Base-by-base conservation (phyloP, 2,888 invertebrate species). In the Adelphocoris suturalis region DNA sequence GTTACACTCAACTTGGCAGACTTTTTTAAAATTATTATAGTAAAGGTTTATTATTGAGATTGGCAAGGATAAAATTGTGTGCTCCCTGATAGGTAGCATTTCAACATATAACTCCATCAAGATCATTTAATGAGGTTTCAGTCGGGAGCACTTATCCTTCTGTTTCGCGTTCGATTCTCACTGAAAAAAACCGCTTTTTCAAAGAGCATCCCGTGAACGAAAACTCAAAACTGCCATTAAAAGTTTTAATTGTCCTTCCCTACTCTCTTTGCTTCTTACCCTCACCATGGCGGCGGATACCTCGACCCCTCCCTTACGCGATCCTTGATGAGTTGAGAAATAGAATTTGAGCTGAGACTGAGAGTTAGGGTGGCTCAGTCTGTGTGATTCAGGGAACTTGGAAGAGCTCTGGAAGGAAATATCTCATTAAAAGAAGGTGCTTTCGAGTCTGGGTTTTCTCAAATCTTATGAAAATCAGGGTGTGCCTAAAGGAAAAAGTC, bases 161-260 rank as follows among this genome's bases (percentile, higher is more conserved):
- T 27, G 12, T 68, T 27, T 27, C 68, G 11, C 68, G 68, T 23
- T 13, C 68, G 0, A 68, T 68, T 23, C 68, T 68, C 23, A 2
- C n/a, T 1, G 23, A 68, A 23, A 68, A 68, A 61, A 16, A 19
- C 14, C 4, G n/a, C 47, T 82, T 52, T 28, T 47, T 81, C 52
- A 52, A 82, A 52, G 82, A 52, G 52, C 68, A 23, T 23, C 19
- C 13, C 23, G 68, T 27, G 68, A 61, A 48, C 80, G 46, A 27
- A 47, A 82, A 82, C 82, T 52, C 82, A 82, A 82, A 82, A 82
- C 82, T 48, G 48, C 82, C 82, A 82, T 82, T 82, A 82, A 82
- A 82, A 82, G 52, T 82, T 82, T 82, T 82, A 82, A 82, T 82
- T 82, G 82, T 82, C 82, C 82, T 23, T 52, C 52, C 47, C 27